Conservation (phyloP, 1,140 invertebrate genomes). For the Gerris buenoi region DNA sequence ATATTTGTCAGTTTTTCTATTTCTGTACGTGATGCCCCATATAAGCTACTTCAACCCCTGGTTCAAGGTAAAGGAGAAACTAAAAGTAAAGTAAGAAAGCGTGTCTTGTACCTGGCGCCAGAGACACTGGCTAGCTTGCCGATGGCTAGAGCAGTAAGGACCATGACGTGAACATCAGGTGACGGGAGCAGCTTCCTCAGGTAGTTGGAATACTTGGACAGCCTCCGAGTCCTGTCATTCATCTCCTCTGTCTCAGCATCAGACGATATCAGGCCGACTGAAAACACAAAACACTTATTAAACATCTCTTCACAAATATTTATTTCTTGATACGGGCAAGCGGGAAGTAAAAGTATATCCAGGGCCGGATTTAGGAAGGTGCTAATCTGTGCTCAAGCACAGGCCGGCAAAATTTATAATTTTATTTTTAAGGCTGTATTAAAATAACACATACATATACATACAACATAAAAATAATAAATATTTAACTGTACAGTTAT, state of each 20-base stretch:
- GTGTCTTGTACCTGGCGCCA: constrained; percentile 65
- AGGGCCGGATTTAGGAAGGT: too few relatives aligned
- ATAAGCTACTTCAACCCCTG: too few relatives aligned
- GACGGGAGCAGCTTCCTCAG: constrained; percentile 77
- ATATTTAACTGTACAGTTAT: neutral
- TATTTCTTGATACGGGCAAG: neutral
- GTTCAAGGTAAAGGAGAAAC: too few relatives aligned
- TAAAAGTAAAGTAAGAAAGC: too few relatives aligned
- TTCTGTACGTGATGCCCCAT: too few relatives aligned
- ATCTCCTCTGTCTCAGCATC: constrained; percentile 89
- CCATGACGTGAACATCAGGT: constrained; percentile 82
- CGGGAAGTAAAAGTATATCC: neutral
- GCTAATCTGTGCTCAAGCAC: too few relatives aligned
- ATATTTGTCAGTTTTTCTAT: too few relatives aligned
- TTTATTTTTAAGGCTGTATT: too few relatives aligned
- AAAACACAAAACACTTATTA: constrained; percentile 23
- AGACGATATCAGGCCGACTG: constrained; percentile 78
- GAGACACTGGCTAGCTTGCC: constrained; percentile 80
- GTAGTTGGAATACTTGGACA: constrained; percentile 85
- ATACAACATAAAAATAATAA: too few relatives aligned
- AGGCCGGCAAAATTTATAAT: too few relatives aligned
- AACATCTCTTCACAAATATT: too few relatives aligned
- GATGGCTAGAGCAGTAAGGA: constrained; percentile 86
- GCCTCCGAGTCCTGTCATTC: constrained; percentile 71
- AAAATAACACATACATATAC: too few relatives aligned